Conservation (phyloP, 2,888 invertebrate species). For the Falcaria lacertinaria region DNA sequence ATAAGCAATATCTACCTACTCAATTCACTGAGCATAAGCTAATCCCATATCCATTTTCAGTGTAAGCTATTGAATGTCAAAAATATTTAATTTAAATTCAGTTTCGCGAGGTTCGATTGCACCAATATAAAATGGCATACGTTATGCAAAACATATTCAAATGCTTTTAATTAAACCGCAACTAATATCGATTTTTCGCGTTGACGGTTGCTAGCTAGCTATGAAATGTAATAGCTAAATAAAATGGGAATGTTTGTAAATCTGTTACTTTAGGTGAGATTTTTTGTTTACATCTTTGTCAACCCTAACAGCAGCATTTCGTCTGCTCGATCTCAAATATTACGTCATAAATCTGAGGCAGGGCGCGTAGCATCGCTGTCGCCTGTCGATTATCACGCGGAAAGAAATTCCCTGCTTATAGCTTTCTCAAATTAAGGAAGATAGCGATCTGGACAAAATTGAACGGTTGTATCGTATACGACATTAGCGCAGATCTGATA, state of each 20-base stretch:
- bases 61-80: too few relatives aligned
- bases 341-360: conserved; percentile 59
- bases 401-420: conserved; percentile 36
- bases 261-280: too few relatives aligned
- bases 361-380: conserved; percentile 46
- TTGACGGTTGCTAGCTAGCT: neutral
- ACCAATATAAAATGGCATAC: too few relatives aligned
- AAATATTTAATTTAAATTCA: too few relatives aligned
- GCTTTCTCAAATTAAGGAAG: conserved; percentile 38
- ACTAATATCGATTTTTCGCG: neutral
- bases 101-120: too few relatives aligned
- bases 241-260: neutral
- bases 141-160: neutral
- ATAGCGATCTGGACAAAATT: conserved; percentile 41
- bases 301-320: conserved; percentile 16
- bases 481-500: conserved; percentile 4
- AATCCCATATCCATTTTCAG: too few relatives aligned
- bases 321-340: conserved; percentile 42
- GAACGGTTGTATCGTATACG: conserved; percentile 27
- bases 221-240: too few relatives aligned
- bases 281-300: neutral
- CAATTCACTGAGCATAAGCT: too few relatives aligned
- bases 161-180: neutral
- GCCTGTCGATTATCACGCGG: conserved; percentile 62
- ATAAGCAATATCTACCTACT: too few relatives aligned